A percentile compares a stretch with the other conserved stretches of the same genome.
These are phyloP conservation scores for Cheilosia grossa DNA, from an alignment of 2,888 invertebrate genomes.

Conservation along the genomic window DNA sequence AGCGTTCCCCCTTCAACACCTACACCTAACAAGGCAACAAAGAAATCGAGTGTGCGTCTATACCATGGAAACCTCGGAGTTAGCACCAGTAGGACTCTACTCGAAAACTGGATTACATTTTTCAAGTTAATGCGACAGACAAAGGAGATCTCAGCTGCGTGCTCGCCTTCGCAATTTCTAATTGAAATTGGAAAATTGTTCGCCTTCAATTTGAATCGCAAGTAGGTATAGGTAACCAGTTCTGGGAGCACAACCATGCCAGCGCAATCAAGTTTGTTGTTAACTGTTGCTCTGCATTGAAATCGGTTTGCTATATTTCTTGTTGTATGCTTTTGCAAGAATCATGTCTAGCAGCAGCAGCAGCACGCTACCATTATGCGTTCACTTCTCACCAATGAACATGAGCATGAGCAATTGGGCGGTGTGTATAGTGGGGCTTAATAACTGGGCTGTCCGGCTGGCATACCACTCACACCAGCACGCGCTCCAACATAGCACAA, in stretches of 20 bases:
- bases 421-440: not conserved
- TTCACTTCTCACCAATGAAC: not conserved
- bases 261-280: conserved; percentile 49
- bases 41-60: not conserved
- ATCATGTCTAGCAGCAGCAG: conserved; percentile 34
- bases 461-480: conserved; percentile 4
- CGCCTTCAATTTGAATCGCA: conserved; percentile 15
- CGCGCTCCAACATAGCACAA: not conserved
- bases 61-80: not conserved
- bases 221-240: conserved; percentile 39
- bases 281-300: conserved; percentile 46
- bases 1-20: not conserved
- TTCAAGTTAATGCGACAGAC: conserved; percentile 11
- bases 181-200: conserved; percentile 28
- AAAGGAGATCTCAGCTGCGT: conserved; percentile 23
- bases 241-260: conserved; percentile 5
- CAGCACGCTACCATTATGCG: conserved; percentile 23
- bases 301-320: conserved; percentile 69
- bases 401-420: not conserved
- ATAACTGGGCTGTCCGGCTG: conserved; percentile 2
- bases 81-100: not conserved
- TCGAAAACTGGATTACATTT: conserved; percentile 18
- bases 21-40: not conserved
- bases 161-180: conserved; percentile 35
- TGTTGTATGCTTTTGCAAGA: conserved; percentile 23